A percentile compares a stretch with the other conserved stretches of the same genome.
Conservation (phyloP, 2,888 invertebrate genomes). For the Monoplex corrugatus region DNA sequence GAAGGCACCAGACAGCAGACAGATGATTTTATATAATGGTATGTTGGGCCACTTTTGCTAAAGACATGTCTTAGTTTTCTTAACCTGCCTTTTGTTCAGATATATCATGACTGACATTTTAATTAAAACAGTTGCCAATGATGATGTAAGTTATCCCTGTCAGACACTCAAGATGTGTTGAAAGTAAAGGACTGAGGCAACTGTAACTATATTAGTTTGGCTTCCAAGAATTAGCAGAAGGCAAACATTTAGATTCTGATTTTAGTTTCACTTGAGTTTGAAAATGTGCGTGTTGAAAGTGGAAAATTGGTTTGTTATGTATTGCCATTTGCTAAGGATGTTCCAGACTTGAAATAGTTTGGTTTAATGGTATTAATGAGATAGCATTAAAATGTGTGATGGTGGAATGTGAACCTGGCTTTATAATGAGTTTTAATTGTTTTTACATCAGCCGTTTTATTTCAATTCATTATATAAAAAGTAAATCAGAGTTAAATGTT, state of each 20-base stretch:
- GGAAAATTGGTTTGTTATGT: background rate
- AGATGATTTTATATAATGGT: too few species aligned
- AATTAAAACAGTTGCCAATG: background rate
- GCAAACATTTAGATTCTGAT: background rate
- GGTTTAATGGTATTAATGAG: background rate
- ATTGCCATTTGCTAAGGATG: background rate
- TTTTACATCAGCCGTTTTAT: too few species aligned
- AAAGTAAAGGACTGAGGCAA: conserved; percentile 24
- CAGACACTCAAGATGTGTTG: background rate
- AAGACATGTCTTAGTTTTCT: too few species aligned
- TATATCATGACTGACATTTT: too few species aligned
- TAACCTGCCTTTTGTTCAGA: too few species aligned
- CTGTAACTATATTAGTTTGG: background rate
- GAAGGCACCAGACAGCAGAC: too few species aligned
- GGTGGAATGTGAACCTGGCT: too few species aligned
- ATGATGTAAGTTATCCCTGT: conserved; percentile 24
- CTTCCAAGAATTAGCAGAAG: background rate
- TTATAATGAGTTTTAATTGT: too few species aligned
- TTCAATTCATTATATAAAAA: too few species aligned
- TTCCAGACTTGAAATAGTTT: background rate
- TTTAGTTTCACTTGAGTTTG: background rate
- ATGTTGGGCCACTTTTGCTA: too few species aligned
- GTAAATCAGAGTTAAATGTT: too few species aligned
- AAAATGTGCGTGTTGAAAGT: background rate
- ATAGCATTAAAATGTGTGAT: background rate